These are phyloP conservation scores for Thrips palmi DNA, from an alignment of 1,140 invertebrate genomes.

Conservation along the genomic window DNA sequence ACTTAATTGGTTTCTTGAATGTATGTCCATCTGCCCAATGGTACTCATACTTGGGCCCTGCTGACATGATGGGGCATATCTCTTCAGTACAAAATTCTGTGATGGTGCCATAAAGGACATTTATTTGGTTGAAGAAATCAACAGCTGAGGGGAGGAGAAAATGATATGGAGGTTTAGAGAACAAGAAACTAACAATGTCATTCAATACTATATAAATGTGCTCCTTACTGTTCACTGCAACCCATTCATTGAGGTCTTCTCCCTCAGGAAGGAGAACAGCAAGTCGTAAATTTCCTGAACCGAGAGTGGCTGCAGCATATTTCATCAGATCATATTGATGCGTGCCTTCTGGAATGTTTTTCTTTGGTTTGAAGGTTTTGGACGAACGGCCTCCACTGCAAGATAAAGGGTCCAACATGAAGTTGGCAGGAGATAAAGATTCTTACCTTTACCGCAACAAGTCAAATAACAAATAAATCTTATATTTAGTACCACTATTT, in stretches of 20 bases:
- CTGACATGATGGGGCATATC: slow-evolving; percentile 93
- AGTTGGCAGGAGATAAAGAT: no score
- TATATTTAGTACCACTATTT: no score
- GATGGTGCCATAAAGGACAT: slow-evolving; percentile 99
- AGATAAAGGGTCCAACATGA: slow-evolving; percentile 14
- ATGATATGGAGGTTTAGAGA: neutral
- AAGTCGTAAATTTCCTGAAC: slow-evolving; percentile 87
- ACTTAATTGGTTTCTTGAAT: slow-evolving; percentile 98
- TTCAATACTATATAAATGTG: slow-evolving; percentile 1
- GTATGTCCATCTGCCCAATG: slow-evolving; percentile 99
- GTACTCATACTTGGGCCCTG: slow-evolving; percentile 97
- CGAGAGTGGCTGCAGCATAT: slow-evolving; percentile 94
- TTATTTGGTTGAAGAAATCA: slow-evolving; percentile 99
- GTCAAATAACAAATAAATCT: no score
- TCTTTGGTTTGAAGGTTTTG: slow-evolving; percentile 97
- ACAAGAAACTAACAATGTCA: neutral
- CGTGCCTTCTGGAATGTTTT: slow-evolving; percentile 96
- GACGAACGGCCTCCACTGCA: slow-evolving; percentile 69
- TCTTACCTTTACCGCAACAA: no score
- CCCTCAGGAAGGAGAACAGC: slow-evolving; percentile 96
- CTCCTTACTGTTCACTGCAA: slow-evolving; percentile 89
- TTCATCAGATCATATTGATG: slow-evolving; percentile 99
- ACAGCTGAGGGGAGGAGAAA: slow-evolving; percentile 51
- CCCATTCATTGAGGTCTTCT: slow-evolving; percentile 99
- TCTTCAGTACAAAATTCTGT: slow-evolving; percentile 98